Conservation (phyloP, 2,113 vertebrate species). For the Antigone vipio region DNA sequence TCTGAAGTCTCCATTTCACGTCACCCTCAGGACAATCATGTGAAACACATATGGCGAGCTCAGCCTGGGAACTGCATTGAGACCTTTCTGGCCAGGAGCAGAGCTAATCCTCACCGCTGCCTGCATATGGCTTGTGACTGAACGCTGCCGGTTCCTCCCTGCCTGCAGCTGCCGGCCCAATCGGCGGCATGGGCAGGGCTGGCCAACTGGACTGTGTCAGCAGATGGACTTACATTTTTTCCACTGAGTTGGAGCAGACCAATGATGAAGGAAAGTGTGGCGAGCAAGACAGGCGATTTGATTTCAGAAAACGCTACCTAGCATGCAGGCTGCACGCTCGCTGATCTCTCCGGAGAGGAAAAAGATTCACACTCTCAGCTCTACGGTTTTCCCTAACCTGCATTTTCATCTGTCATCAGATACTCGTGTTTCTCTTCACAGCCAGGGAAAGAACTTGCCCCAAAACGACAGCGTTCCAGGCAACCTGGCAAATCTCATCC, state of each 20-base stretch:
- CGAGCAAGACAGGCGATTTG: background rate
- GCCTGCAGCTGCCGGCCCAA: conserved; percentile 1
- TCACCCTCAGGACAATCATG: background rate
- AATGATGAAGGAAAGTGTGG: background rate
- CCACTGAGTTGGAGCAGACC: background rate
- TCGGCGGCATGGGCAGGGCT: background rate
- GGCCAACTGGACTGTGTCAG: conserved; percentile 1
- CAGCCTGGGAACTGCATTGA: background rate
- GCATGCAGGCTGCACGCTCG: background rate
- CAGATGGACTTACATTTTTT: background rate
- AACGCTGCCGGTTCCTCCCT: background rate
- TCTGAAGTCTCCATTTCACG: background rate
- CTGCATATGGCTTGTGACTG: background rate
- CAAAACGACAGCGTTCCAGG: background rate
- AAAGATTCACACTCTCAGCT: background rate
- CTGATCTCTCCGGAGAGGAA: background rate
- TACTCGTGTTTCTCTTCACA: background rate
- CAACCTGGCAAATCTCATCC: background rate
- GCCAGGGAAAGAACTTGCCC: background rate
- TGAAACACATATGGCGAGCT: background rate
- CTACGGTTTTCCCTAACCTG: background rate
- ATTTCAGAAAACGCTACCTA: background rate
- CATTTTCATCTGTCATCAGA: conserved; percentile 3
- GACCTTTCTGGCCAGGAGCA: conserved; percentile 47
- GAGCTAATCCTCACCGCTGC: conserved; percentile 29